These are phyloP conservation scores for Drosophila melanica DNA, from an alignment of 1,140 invertebrate genomes.

Conservation along the genomic window DNA sequence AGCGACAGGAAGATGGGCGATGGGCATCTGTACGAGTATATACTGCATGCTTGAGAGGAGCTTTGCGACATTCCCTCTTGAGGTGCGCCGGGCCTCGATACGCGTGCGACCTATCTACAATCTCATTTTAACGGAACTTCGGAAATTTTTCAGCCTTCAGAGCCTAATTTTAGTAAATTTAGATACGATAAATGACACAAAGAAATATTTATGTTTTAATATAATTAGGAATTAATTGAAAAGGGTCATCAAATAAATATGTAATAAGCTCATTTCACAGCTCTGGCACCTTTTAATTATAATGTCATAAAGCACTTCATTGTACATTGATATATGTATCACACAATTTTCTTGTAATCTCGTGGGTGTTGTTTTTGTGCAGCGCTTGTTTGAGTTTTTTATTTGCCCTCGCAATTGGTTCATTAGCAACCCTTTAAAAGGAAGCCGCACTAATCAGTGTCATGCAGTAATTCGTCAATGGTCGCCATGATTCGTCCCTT, in stretches of 20 bases:
- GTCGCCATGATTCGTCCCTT: constrained; percentile 44
- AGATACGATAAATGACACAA: too few species aligned
- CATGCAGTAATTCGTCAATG: constrained; percentile 47
- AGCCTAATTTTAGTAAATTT: constrained; percentile 42
- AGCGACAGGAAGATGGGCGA: too few species aligned
- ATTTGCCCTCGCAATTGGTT: constrained; percentile 26
- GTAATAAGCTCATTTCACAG: background rate
- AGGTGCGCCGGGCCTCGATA: constrained; percentile 51
- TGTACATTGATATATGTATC: background rate
- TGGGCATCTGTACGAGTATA: constrained; percentile 47
- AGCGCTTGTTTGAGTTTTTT: constrained; percentile 50
- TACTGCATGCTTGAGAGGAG: constrained; percentile 72
- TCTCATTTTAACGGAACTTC: constrained; percentile 33
- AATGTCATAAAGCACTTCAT: background rate
- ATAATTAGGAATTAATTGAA: too few species aligned
- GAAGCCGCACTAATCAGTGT: constrained; percentile 41
- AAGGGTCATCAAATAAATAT: too few species aligned
- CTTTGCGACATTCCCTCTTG: constrained; percentile 67
- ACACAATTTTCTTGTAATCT: constrained; percentile 20
- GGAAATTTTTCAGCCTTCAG: constrained; percentile 67
- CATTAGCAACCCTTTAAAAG: constrained; percentile 76
- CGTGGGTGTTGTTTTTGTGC: constrained; percentile 39
- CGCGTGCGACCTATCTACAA: constrained; percentile 66
- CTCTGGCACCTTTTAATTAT: background rate
- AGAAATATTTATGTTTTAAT: too few species aligned